A percentile compares a stretch with the other conserved stretches of the same genome.
phyloP scores from a whole-genome alignment of 2,113 vertebrate genomes.

The Malurus melanocephalus region DNA sequence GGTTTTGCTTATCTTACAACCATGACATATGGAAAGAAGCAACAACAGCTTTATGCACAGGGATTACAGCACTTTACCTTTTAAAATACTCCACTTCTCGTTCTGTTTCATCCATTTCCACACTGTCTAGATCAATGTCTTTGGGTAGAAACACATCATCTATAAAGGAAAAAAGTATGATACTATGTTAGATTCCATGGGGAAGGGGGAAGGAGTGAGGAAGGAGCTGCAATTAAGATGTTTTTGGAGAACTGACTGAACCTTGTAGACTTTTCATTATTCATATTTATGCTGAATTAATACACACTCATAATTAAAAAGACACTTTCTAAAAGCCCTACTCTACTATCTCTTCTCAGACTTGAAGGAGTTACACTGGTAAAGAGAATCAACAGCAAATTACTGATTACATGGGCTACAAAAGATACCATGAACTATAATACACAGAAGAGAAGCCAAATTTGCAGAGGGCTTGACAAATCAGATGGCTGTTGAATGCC shows the following conservation, averaged over 20 bases:
- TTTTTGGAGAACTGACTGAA: background rate
- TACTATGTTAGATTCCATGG: background rate
- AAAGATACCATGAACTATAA: background rate
- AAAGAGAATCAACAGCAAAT: background rate
- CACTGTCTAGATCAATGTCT: conserved; percentile 96
- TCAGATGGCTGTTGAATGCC: background rate
- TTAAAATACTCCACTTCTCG: conserved; percentile 98
- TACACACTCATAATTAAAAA: background rate
- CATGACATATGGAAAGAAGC: background rate
- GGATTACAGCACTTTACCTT: conserved; percentile 74
- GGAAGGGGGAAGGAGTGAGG: background rate
- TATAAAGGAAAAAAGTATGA: conserved; percentile 57
- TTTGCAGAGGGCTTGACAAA: background rate
- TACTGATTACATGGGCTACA: background rate
- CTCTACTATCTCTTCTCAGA: background rate
- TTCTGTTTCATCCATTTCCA: conserved; percentile 97
- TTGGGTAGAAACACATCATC: conserved; percentile 98
- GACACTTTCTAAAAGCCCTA: background rate
- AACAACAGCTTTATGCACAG: background rate
- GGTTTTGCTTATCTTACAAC: background rate
- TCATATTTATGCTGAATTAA: background rate
- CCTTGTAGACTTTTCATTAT: background rate
- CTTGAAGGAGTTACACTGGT: background rate
- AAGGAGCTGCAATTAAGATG: background rate
- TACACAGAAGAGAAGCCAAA: background rate